phyloP scores from a whole-genome alignment of 2,888 invertebrate species.

The Xestia ashworthii region DNA sequence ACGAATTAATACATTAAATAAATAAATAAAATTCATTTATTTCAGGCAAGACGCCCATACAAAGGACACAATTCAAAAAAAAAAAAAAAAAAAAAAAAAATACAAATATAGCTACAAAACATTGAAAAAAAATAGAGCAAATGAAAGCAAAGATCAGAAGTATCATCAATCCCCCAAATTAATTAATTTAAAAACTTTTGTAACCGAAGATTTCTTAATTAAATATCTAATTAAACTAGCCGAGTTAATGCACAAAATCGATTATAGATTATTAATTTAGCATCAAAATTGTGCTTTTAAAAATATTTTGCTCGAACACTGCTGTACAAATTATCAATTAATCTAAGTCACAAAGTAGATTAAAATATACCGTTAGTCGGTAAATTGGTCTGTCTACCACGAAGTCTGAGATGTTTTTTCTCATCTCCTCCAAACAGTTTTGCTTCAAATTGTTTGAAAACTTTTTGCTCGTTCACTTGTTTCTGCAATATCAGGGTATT shows the following conservation, averaged over 20 bases:
- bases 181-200: conserved; percentile 42
- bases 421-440: conserved; percentile 11
- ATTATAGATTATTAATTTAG: conserved; percentile 51
- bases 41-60: too few species aligned
- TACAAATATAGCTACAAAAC: too few species aligned
- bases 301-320: conserved; percentile 48
- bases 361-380: conserved; percentile 67
- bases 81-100: too few species aligned
- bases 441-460: conserved; percentile 23
- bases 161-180: conserved; percentile 41
- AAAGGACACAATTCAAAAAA: too few species aligned
- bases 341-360: conserved; percentile 72
- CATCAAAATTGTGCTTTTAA: conserved; percentile 55
- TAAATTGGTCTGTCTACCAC: conserved; percentile 51
- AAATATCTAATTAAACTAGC: conserved; percentile 59
- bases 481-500: conserved; percentile 10
- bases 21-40: too few species aligned
- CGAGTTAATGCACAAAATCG: conserved; percentile 41
- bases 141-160: conserved; percentile 14
- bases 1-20: conserved; percentile 9
- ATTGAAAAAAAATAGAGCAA: too few species aligned
- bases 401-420: conserved; percentile 36
- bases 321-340: conserved; percentile 65
- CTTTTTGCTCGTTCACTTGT: conserved; percentile 50
- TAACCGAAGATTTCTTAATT: conserved; percentile 48